Evolutionary conservation across 1,140 invertebrate genomes (phyloP).

Genomic region (Drosophila pallidifrons): DNA sequence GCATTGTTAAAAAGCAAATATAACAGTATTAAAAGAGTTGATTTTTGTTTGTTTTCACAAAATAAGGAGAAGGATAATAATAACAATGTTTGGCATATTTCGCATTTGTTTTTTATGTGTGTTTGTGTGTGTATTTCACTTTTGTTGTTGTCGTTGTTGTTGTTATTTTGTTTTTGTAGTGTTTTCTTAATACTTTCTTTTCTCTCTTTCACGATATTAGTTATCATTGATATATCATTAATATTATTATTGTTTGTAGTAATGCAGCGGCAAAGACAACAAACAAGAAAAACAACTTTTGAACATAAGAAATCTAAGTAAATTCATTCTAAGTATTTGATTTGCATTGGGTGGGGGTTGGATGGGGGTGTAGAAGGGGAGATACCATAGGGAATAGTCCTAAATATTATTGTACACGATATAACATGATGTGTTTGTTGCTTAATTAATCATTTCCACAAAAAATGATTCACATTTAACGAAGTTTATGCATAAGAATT

Average conservation of each 20-base stretch:
- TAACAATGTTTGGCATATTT: conserved; percentile 37
- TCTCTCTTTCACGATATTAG: conserved; percentile 7
- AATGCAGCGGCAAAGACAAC: conserved; percentile 34
- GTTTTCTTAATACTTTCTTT: conserved; percentile 44
- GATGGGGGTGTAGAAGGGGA: neutral
- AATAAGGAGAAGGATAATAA: conserved; percentile 23
- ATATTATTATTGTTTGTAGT: conserved; percentile 15
- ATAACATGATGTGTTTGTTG: conserved; percentile 27
- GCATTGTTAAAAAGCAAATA: neutral
- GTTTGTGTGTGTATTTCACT: conserved; percentile 22
- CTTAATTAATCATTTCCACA: conserved; percentile 49
- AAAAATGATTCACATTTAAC: conserved; percentile 39
- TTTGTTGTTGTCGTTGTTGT: conserved; percentile 33
- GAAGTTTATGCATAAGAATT: conserved; percentile 56
- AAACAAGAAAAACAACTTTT: conserved; percentile 34
- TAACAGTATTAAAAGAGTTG: conserved; percentile 25
- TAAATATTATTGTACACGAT: conserved; percentile 40
- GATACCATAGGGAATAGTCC: neutral
- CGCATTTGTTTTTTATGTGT: conserved; percentile 6
- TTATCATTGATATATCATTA: conserved; percentile 14
- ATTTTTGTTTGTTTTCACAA: conserved; percentile 36
- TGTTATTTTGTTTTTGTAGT: conserved; percentile 28
- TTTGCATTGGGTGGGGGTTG: neutral
- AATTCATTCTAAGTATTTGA: conserved; percentile 48
- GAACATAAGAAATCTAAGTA: conserved; percentile 48